Evolutionary conservation across 2,888 invertebrate species (phyloP).

Genomic region (Cenopis cana): DNA sequence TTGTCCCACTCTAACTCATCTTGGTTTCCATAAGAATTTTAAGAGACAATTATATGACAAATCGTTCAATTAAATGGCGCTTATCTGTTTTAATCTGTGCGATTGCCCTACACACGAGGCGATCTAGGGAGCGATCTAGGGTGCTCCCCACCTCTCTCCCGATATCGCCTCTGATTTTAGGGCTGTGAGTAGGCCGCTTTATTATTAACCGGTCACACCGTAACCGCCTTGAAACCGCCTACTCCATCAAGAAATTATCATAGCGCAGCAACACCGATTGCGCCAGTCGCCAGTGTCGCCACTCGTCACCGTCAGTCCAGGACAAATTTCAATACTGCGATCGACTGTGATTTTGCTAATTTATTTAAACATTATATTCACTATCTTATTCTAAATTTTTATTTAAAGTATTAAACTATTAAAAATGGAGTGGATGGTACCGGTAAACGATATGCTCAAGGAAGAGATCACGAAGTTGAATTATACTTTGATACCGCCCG

Average conservation of each 20-base stretch:
- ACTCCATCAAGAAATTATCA: constrained; percentile 16
- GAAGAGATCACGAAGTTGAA: constrained; percentile 64
- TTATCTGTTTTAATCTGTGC: too few species aligned
- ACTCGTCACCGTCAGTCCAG: constrained; percentile 15
- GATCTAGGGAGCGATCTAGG: too few species aligned
- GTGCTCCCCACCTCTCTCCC: too few species aligned
- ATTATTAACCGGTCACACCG: constrained; percentile 27
- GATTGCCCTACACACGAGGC: too few species aligned
- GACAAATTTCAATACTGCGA: constrained; percentile 15
- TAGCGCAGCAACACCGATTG: constrained; percentile 34
- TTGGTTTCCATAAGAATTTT: too few species aligned
- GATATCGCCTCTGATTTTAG: too few species aligned
- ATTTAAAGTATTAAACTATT: constrained; percentile 10
- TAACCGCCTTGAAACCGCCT: constrained; percentile 33
- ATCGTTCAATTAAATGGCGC: too few species aligned
- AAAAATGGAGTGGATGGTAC: constrained; percentile 57
- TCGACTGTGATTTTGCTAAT: constrained; percentile 26
- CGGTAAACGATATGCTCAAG: constrained; percentile 62
- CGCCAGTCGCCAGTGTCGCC: too few species aligned
- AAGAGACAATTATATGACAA: too few species aligned
- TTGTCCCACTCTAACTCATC: too few species aligned
- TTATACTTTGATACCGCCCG: constrained; percentile 61
- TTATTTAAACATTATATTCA: constrained; percentile 9
- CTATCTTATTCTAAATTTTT: constrained; percentile 19
- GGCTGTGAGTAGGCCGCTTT: too few species aligned